These are phyloP conservation scores for Sylvilagus floridanus DNA, from an alignment of 2,797 vertebrate genomes.

Conservation along the genomic window DNA sequence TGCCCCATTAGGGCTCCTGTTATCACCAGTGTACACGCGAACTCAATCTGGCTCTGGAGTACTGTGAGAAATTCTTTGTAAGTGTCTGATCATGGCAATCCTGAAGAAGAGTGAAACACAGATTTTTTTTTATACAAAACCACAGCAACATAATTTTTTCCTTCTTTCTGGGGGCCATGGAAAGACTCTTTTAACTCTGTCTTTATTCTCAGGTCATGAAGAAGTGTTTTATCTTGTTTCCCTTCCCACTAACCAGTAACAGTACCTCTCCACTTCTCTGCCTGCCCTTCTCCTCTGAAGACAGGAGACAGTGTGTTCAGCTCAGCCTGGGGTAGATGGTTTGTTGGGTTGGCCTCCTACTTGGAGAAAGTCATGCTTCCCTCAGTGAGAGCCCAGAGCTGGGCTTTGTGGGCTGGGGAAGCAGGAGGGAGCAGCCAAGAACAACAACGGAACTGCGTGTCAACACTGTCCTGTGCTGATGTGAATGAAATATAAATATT, in stretches of 20 bases:
- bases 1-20: too few species aligned
- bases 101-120: background rate
- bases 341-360: background rate
- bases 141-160: background rate
- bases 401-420: background rate
- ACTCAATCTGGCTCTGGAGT: background rate
- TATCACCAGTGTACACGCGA: too few species aligned
- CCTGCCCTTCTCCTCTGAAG: accelerated
- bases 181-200: background rate
- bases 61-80: background rate
- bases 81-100: background rate
- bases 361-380: conserved; percentile 5
- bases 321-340: accelerated
- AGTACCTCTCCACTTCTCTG: background rate
- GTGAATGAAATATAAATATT: conserved; percentile 72
- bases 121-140: conserved; percentile 15
- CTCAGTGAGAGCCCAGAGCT: background rate
- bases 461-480: conserved; percentile 56
- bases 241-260: background rate
- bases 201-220: background rate
- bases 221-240: background rate
- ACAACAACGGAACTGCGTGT: conserved; percentile 55
- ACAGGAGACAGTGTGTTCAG: background rate
- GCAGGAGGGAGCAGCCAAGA: background rate
- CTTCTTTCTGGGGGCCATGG: background rate